Percentiles rank a stretch among this genome's conserved stretches.
These are phyloP conservation scores for Monopterus albus DNA, from an alignment of 2,113 vertebrate species.

Conservation along the genomic window DNA sequence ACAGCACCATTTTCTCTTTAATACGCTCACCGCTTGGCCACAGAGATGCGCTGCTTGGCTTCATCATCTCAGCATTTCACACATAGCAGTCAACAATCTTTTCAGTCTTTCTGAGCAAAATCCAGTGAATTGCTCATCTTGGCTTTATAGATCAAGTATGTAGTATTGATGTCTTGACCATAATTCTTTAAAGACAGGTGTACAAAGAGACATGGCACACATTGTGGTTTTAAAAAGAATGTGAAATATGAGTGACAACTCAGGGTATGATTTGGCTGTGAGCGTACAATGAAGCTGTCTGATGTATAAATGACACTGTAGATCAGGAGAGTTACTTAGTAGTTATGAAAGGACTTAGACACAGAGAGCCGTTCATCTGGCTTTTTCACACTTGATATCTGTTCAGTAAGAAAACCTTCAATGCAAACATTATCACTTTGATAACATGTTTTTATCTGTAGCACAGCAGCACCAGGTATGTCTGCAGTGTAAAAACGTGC, in stretches of 20 bases:
- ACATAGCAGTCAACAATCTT: slow-evolving; percentile 22
- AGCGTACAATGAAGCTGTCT: slow-evolving; percentile 28
- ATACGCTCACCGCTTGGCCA: slow-evolving; percentile 9
- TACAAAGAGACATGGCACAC: no score
- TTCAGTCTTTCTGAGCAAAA: slow-evolving; percentile 29
- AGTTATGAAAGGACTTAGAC: slow-evolving; percentile 41
- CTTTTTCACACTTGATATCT: slow-evolving; percentile 56
- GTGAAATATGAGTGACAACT: slow-evolving; percentile 12
- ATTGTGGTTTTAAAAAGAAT: background rate
- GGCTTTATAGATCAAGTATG: no score
- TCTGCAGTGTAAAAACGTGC: no score
- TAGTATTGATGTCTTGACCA: no score
- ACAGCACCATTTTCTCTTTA: background rate
- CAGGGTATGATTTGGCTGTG: slow-evolving; percentile 15
- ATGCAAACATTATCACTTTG: slow-evolving; percentile 17
- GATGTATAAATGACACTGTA: no score
- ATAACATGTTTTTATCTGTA: no score
- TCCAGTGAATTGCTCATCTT: no score
- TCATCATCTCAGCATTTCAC: no score
- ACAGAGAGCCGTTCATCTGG: slow-evolving; percentile 45
- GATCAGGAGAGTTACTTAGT: slow-evolving; percentile 22
- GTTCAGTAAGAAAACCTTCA: slow-evolving; percentile 42
- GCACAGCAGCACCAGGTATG: no score
- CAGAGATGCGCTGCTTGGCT: background rate
- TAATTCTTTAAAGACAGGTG: no score